phyloP scores from a whole-genome alignment of 2,888 invertebrate species.

The Seladonia tumulorum region DNA sequence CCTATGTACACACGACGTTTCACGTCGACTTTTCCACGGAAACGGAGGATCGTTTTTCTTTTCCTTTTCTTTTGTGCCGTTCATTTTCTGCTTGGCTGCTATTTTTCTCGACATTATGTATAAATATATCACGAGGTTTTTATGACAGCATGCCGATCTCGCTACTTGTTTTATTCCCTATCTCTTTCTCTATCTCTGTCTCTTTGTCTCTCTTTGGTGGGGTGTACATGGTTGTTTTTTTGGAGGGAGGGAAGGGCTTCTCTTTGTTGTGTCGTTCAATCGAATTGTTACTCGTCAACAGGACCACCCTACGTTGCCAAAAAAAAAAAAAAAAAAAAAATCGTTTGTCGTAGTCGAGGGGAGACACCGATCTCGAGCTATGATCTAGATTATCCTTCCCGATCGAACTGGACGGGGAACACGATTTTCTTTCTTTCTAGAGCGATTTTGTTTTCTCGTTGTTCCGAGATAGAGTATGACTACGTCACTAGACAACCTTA shows the following conservation, averaged over 20 bases:
- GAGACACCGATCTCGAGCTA: neutral
- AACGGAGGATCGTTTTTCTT: conserved; percentile 19
- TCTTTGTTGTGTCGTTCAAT: conserved; percentile 25
- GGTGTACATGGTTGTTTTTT: conserved; percentile 13
- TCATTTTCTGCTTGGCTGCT: conserved; percentile 52
- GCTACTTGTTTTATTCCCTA: neutral
- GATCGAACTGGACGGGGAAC: neutral
- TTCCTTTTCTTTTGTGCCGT: conserved; percentile 33
- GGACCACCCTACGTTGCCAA: conserved; percentile 15
- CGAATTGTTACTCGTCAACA: conserved; percentile 17
- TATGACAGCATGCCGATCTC: conserved; percentile 41
- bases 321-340: neutral
- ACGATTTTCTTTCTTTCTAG: neutral
- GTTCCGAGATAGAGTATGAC: neutral
- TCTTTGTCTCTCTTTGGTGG: conserved; percentile 21
- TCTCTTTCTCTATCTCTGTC: neutral
- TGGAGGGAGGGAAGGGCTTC: conserved; percentile 4
- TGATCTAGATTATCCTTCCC: neutral
- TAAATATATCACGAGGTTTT: conserved; percentile 29
- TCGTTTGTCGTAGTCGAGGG: conserved; percentile 3
- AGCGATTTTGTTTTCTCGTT: neutral
- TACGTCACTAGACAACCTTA: conserved; percentile 49
- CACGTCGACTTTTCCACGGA: conserved; percentile 22
- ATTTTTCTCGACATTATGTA: conserved; percentile 21
- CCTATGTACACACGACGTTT: neutral